Evolutionary conservation across 1,140 invertebrate species (phyloP).

Genomic region (Drosophila ercepeae): DNA sequence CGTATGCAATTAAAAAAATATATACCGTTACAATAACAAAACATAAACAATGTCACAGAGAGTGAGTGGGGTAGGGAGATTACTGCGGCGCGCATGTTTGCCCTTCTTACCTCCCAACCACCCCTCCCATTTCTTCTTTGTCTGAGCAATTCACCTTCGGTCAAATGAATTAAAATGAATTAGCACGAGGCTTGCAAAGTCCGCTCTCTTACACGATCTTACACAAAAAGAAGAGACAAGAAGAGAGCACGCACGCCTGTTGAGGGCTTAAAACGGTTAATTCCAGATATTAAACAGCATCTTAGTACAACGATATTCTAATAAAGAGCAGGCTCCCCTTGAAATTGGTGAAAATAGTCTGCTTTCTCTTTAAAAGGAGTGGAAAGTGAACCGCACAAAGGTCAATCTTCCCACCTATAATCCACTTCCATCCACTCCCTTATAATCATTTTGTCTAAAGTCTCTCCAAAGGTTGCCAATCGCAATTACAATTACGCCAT

Average conservation of each 20-base stretch:
- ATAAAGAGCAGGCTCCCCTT: too few relatives aligned
- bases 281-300: too few relatives aligned
- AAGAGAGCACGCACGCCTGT: conserved; percentile 1
- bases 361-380: conserved; percentile 76
- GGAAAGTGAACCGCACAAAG: conserved; percentile 50
- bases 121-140: conserved; percentile 6
- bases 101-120: conserved; percentile 21
- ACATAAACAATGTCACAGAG: conserved; percentile 34
- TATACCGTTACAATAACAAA: conserved; percentile 68
- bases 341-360: conserved; percentile 17
- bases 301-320: too few relatives aligned
- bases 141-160: conserved; percentile 52
- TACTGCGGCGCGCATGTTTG: conserved; percentile 36
- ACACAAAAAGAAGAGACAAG: conserved; percentile 9
- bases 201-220: not conserved
- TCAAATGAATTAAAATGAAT: conserved; percentile 66
- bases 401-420: conserved; percentile 8
- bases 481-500: conserved; percentile 55
- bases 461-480: conserved; percentile 28
- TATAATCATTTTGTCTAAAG: conserved; percentile 6
- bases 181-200: conserved; percentile 62
- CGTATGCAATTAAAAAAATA: conserved; percentile 41
- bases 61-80: conserved; percentile 6
- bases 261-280: too few relatives aligned
- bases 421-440: conserved; percentile 6